Evolutionary conservation across 2,888 invertebrate genomes (phyloP), one percentile per base, ranked within the genome.

Genomic region (Zygogramma bicolorata): DNA sequence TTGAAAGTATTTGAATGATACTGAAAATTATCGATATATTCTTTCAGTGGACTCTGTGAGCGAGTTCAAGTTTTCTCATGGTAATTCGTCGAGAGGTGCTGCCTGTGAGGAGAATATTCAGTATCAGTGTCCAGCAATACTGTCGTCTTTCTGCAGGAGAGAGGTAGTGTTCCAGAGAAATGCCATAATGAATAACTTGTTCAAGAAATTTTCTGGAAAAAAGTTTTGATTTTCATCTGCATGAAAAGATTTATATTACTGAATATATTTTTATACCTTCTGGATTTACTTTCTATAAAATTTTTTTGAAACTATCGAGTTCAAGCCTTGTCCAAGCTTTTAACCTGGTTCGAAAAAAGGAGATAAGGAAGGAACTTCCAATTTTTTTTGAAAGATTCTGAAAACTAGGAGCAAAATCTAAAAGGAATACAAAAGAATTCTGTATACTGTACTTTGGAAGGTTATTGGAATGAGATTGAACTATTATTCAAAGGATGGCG

Each of bases 111-210:
- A 93, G 85, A 85, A 82, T 1, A 86, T 92, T 13, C 86, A 86
- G 20, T 93, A 91, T 82, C 90, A 93, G 82, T 93, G 93, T 78
- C 93, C 93, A 1, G 87, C 89, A 8, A 81, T 90, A 3, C 83
- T 93, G 57, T 88, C 89, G 3, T 75, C 79, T 0, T 88, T 91
- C 68, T 93, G 93, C 78, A 85, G 87, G 53, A 88, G 88, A 34
- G 92, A 93, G 86, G 90, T 87, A n/a, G 73, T 77, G 27, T 85
- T 77, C 75, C 87, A 87, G 77, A 81, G 87, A 70, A 79, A 77
- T 46, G 81, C 83, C 0, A 87, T 87, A 58, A 85, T 86, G 84
- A 79, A 73, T 15, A 87, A 87, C 78, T 81, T 87, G 70, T 80
- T 81, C 60, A 80, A 77, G 60, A 81, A 84, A 68, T 85, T 85